Evolutionary conservation across 2,797 vertebrate species (phyloP).

Genomic region (Ctenopoma kingsleyae): DNA sequence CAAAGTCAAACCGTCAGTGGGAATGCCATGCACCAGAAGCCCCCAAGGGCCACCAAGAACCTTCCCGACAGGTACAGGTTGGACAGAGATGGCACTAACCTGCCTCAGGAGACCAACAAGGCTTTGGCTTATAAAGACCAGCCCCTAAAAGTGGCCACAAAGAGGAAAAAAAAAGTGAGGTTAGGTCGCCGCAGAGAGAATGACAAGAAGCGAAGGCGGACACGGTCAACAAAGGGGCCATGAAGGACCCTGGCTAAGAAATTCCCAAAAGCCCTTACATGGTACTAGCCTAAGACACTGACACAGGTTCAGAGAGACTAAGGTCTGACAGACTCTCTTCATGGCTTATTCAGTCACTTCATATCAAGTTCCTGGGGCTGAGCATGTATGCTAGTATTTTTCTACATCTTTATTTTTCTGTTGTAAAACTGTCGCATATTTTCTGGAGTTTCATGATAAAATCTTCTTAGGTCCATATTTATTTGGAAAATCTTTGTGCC

Average conservation of each 20-base stretch:
- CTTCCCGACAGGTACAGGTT: slow-evolving; percentile 84
- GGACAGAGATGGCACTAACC: slow-evolving; percentile 84
- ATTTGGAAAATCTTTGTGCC: slow-evolving; percentile 62
- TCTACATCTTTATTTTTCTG: slow-evolving; percentile 51
- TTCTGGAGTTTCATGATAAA: slow-evolving; percentile 47
- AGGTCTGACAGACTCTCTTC: slow-evolving; percentile 52
- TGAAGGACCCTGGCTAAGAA: slow-evolving; percentile 52
- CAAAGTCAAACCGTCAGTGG: slow-evolving; percentile 82
- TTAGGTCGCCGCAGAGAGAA: slow-evolving; percentile 91
- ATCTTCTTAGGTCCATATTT: slow-evolving; percentile 68
- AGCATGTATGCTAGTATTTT: slow-evolving; percentile 68
- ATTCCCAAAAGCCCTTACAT: slow-evolving; percentile 23
- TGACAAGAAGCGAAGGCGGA: slow-evolving; percentile 90
- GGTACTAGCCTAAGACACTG: slow-evolving; percentile 68
- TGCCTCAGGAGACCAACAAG: slow-evolving; percentile 97
- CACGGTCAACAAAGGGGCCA: slow-evolving; percentile 73
- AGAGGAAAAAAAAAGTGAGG: slow-evolving; percentile 93
- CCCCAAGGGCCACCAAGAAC: slow-evolving; percentile 90
- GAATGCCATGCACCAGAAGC: slow-evolving; percentile 85
- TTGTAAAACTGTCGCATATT: slow-evolving; percentile 41
- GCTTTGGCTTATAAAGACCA: slow-evolving; percentile 91
- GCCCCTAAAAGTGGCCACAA: slow-evolving; percentile 87
- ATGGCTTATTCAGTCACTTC: slow-evolving; percentile 46
- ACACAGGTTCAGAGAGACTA: slow-evolving; percentile 47
- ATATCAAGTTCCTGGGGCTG: slow-evolving; percentile 40